Evolutionary conservation across 2,797 vertebrate genomes (phyloP), one percentile per base, ranked within the genome.

Genomic region (Mus spretus): DNA sequence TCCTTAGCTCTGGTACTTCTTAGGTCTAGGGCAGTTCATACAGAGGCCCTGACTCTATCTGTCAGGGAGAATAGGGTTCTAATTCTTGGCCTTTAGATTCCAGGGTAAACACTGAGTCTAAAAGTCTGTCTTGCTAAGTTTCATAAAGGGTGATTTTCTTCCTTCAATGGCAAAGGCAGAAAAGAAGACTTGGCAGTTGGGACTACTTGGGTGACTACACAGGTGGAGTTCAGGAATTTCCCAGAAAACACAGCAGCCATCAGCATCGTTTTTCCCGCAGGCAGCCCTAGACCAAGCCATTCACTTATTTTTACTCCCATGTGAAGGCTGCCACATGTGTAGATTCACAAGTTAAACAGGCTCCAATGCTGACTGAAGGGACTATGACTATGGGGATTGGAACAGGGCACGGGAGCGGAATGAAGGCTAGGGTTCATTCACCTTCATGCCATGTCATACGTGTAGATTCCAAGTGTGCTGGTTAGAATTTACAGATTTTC

Each of bases 311-410:
- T 63, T 37, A 15, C 22, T 20, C 15, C 19, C 6, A 8, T 0
- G 2, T n/a, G 26, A 57, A 7, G 28, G 6, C 6, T n/a, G 20
- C 7, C 3, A 10, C 0, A 14, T 15, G 1, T 72, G 28, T 34
- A 50, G 57, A 57, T n/a, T 80, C 40, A 10, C 63, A 2, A 3
- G 37, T 37, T 34, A 72, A 26, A 17, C 31, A n/a, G 3, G 20
- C 65, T 70, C 40, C 50, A 13, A 17, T 15, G 7, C 3, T 63
- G 8, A 63, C 10, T 10, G 20, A 15, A 63, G 31, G 61, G 72
- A 15, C 44, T n/a, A 88, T 44, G 44, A 44, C 83, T n/a, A 2
- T 31, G 17, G 53, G 53, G 19, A 28, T 2, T 19, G 55, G n/a
- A 26, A 34, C 0, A 0, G 57, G n/a, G 24, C 72, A 13, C 28